Evolutionary conservation across 2,797 vertebrate genomes (phyloP).

Genomic region (Lithobates pipiens): DNA sequence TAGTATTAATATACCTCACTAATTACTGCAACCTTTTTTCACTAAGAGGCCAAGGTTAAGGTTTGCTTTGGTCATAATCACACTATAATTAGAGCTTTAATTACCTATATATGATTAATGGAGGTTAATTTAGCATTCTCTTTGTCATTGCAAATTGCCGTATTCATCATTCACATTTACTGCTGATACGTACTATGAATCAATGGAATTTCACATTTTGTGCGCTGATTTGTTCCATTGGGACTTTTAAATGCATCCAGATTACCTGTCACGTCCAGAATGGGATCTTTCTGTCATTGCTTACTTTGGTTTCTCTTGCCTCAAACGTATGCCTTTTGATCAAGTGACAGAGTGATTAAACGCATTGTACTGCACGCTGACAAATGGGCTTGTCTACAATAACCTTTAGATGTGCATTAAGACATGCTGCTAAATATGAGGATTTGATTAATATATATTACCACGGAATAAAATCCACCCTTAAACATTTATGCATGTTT

Average conservation of each 20-base stretch:
- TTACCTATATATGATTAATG: constrained; percentile 59
- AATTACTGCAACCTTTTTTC: constrained; percentile 37
- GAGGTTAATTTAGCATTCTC: constrained; percentile 50
- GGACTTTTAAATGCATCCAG: constrained; percentile 22
- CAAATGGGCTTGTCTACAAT: constrained; percentile 56
- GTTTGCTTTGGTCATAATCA: constrained; percentile 45
- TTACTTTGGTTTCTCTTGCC: constrained; percentile 17
- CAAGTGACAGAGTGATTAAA: constrained; percentile 47
- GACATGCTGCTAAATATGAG: constrained; percentile 49
- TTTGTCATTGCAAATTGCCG: constrained; percentile 37
- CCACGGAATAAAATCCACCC: background rate
- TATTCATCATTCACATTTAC: constrained; percentile 54
- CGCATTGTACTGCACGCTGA: constrained; percentile 39
- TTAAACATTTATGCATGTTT: background rate
- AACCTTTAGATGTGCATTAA: constrained; percentile 55
- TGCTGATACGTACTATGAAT: constrained; percentile 33
- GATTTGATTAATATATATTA: constrained; percentile 37
- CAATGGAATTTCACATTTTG: constrained; percentile 19
- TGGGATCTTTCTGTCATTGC: constrained; percentile 47
- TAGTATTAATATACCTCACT: constrained; percentile 37
- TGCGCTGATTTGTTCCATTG: background rate
- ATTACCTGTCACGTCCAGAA: constrained; percentile 52
- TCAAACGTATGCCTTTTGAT: constrained; percentile 26
- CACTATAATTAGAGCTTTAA: constrained; percentile 59
- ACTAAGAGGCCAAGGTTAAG: constrained; percentile 53